Conservation (phyloP, 2,888 invertebrate species). For the Nephrotoma appendiculata region DNA sequence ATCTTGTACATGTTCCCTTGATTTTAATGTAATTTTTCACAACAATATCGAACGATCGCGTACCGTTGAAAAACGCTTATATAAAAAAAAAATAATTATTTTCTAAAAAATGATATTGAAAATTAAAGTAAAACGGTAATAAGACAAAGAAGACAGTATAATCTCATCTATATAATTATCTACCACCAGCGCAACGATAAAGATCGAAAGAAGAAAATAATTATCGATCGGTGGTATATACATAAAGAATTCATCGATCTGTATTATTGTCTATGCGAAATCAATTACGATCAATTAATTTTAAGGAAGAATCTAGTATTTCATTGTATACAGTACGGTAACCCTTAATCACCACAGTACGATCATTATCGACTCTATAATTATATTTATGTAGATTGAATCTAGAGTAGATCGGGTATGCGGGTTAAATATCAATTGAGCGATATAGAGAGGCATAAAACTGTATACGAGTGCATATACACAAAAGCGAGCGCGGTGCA, state of each 20-base stretch:
- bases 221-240: background rate
- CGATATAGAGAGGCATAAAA: background rate
- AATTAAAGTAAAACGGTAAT: background rate
- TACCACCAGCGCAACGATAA: background rate
- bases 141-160: background rate
- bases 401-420: background rate
- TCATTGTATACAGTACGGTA: background rate
- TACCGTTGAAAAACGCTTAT: background rate
- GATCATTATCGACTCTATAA: background rate
- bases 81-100: background rate
- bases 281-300: background rate
- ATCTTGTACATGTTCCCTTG: background rate
- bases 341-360: background rate
- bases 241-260: background rate
- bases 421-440: background rate
- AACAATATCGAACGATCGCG: background rate
- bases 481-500: background rate
- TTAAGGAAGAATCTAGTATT: background rate
- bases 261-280: background rate
- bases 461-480: too few species aligned
- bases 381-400: background rate
- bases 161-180: background rate
- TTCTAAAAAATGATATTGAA: background rate
- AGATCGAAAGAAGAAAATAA: background rate
- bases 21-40: background rate